A percentile compares a stretch with the other conserved stretches of the same genome.
Conservation (phyloP, 2,797 vertebrate species). For the Poeciliopsis turneri region DNA sequence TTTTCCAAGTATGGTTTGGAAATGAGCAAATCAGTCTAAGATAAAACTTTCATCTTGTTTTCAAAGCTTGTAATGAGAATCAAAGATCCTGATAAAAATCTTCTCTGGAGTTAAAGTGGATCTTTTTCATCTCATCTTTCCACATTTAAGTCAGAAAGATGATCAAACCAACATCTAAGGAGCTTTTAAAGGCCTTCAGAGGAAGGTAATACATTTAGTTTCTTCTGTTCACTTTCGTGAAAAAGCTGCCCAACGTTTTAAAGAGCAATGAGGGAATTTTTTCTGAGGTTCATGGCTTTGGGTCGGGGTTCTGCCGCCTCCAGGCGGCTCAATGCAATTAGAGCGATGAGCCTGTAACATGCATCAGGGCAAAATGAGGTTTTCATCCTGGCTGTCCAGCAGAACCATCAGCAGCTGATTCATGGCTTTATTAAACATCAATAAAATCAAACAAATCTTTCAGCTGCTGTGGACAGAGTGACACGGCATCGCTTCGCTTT, state of each 20-base stretch:
- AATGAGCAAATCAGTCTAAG: neutral
- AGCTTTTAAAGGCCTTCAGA: neutral
- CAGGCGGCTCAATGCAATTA: slow-evolving; percentile 76
- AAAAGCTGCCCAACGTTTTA: neutral
- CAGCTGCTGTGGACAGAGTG: slow-evolving; percentile 9
- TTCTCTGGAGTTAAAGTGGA: neutral
- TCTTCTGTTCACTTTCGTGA: neutral
- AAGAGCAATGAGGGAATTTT: neutral
- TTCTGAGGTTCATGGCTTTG: slow-evolving; percentile 16
- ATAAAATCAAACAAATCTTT: slow-evolving; percentile 36
- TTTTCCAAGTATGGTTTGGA: neutral
- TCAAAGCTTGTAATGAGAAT: slow-evolving; percentile 7
- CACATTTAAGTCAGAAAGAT: neutral
- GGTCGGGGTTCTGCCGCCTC: slow-evolving; percentile 56
- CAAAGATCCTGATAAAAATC: neutral
- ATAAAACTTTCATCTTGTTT: neutral
- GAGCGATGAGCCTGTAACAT: slow-evolving; percentile 56
- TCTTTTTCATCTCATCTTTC: slow-evolving; percentile 12
- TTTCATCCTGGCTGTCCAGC: slow-evolving; percentile 55
- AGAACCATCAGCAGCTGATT: slow-evolving; percentile 31
- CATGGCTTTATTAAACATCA: slow-evolving; percentile 47
- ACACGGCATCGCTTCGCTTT: slow-evolving; percentile 31
- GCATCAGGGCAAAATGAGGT: slow-evolving; percentile 39
- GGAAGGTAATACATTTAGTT: neutral
- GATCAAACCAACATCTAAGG: slow-evolving; percentile 1